Evolutionary conservation across 2,888 invertebrate genomes (phyloP).

Genomic region (Xanthorhoe designata): DNA sequence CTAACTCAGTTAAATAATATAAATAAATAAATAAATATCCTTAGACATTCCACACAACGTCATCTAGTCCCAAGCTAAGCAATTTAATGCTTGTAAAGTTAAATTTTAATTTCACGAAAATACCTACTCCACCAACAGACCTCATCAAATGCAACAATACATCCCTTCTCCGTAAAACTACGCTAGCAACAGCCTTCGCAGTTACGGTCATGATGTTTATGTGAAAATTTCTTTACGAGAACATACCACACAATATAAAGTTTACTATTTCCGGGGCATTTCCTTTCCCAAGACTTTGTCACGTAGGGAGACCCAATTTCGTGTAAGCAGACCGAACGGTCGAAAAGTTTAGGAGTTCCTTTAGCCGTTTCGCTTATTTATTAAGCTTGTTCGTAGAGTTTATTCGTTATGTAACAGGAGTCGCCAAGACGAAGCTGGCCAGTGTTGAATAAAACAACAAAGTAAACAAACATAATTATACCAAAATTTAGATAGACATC

Average conservation of each 20-base stretch:
- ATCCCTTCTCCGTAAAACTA: background rate
- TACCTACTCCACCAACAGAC: too few species aligned
- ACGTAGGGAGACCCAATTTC: constrained; percentile 25
- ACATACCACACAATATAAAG: constrained; percentile 17
- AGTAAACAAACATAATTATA: too few species aligned
- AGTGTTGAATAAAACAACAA: background rate
- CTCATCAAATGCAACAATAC: background rate
- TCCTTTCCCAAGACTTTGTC: constrained; percentile 14
- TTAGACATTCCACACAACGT: too few species aligned
- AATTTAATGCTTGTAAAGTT: too few species aligned
- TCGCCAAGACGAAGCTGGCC: background rate
- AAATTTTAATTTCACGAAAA: too few species aligned
- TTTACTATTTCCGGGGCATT: constrained; percentile 22
- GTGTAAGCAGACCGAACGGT: constrained; percentile 22
- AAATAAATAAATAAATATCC: too few species aligned
- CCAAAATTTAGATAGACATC: too few species aligned
- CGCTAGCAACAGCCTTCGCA: background rate
- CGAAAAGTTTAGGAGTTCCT: constrained; percentile 25
- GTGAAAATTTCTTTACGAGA: constrained; percentile 1
- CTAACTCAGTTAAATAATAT: too few species aligned
- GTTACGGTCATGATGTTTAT: constrained; percentile 9
- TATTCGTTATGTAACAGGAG: constrained; percentile 26
- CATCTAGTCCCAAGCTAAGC: too few species aligned
- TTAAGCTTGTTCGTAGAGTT: constrained; percentile 25
- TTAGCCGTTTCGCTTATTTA: constrained; percentile 28